Base-by-base conservation (phyloP, 2,888 invertebrate genomes). In the Melanotus villosus region DNA sequence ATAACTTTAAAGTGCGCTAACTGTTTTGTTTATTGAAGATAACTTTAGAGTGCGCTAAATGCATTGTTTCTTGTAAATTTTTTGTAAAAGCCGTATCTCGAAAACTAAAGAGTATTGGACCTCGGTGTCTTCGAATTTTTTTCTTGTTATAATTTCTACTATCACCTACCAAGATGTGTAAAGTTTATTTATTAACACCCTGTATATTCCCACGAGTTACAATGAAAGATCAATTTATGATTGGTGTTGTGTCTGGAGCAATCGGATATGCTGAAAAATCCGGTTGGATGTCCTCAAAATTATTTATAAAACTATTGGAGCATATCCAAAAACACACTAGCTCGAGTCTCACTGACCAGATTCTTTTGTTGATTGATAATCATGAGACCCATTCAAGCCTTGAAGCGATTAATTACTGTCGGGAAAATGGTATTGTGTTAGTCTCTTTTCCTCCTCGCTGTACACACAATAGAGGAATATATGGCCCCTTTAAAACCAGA, bases 281-380 rank as follows among this genome's bases (percentile, higher is more conserved):
- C 65, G 81, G 81, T 1, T 82, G 81, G 80, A 80, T 80, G 77
- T 80, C 74, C 14, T 72, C 52, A 4, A 60, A 67, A n/a, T 73
- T 78, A 23, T 83, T 81, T 72, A 3, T 76, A 10, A 62, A 75
- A 3, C 79, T 78, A 41, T 65, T 82, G 47, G 63, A 79, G 58
- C 78, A 80, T 75, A 79, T 82, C 66, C 71, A 76, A n/a, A 77
- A 79, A 50, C 68, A 80, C 71, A 70, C 71, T 1, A 70, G 70
- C 45, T 69, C 65, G 21, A 64, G 69, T 14, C 68, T 43, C 26
- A 73, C 73, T n/a, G 71, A 75, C 19, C 75, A 72, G 41, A 36
- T 73, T 34, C 36, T 77, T n/a, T 32, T 76, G 1, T 14, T 77
- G 5, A 45, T 77, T 50, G 76, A 78, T 59, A 78, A 78, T 63